Base-by-base conservation (phyloP, 2,113 vertebrate species). In the Podarcis raffonei region DNA sequence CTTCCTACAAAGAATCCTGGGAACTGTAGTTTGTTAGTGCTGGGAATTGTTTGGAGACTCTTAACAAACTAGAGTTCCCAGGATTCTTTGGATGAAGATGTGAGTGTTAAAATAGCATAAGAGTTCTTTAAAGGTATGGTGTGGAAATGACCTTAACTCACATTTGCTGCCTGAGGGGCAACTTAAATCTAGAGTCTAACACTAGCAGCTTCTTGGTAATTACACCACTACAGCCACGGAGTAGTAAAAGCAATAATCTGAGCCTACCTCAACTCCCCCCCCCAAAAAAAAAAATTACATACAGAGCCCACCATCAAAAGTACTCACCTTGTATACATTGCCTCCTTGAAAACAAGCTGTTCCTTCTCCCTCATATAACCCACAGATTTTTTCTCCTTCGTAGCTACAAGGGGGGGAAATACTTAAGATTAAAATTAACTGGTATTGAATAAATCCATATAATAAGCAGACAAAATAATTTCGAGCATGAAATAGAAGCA, bases 291-390 rank as follows among this genome's bases (percentile, higher is more conserved):
- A 71, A 84, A 74, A 59, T 35, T 35, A 18, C 37, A 72, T 27
- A 68, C 6, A 1, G 15, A 76, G 9, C 37, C 6, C 25, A 48
- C 12, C n/a, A 59, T 32, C 23, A 32, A 74, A 81, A 25, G 79
- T 4, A 94, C 96, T 95, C 86, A 98, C 99, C 89, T 96, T 96
- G 82, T 99, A 99, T 2, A 94, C 84, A 75, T 97, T 95, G 4
- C 98, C 98, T 90, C 97, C 98, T 90, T 97, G 96, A 93, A 98
- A 99, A 94, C 83, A 90, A 0, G 97, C 98, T 12, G 95, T 94
- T 72, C 98, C 98, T 95, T 98, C 94, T 9, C 98, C 98, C 39
- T 98, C 97, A 85, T 96, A 97, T 35, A 97, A 88, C 0, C 95
- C 97, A 6, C 39, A 90, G 66, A 94, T 90, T 27, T 92, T 97